phyloP scores from a whole-genome alignment of 2,888 invertebrate species.

The Phaedon cochleariae region DNA sequence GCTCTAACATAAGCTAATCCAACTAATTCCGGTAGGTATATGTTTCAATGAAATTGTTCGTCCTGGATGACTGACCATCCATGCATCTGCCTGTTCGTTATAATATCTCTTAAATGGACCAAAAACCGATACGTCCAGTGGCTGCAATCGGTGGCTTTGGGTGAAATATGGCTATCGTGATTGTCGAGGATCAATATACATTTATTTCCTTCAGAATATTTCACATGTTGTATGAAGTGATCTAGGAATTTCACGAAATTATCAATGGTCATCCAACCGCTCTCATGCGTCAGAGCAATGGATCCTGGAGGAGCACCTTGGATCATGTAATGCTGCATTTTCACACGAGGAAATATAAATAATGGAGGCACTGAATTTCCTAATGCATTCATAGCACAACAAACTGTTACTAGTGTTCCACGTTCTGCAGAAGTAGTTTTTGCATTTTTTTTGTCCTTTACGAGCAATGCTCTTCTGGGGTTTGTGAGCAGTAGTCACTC shows the following conservation, averaged over 20 bases:
- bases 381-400: conserved; percentile 26
- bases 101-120: conserved; percentile 8
- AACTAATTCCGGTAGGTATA: conserved; percentile 22
- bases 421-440: conserved; percentile 24
- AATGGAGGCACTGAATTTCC: conserved; percentile 28
- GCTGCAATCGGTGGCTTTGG: conserved; percentile 24
- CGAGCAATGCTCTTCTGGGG: conserved; percentile 7
- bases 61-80: conserved; percentile 23
- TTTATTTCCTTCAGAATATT: conserved; percentile 14
- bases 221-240: conserved; percentile 14
- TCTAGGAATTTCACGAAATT: conserved; percentile 21
- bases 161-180: conserved; percentile 30
- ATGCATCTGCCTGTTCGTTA: conserved; percentile 18
- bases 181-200: conserved; percentile 28
- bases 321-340: conserved; percentile 26
- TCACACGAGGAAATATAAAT: neutral
- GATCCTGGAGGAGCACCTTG: conserved; percentile 36
- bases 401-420: conserved; percentile 4
- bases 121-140: conserved; percentile 30
- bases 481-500: conserved; percentile 7
- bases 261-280: conserved; percentile 20
- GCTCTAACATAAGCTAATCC: conserved; percentile 26
- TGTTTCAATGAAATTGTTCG: conserved; percentile 24
- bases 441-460: conserved; percentile 6
- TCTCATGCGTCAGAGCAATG: conserved; percentile 24